Conservation (phyloP, 2,888 invertebrate genomes). For the Oxystoma pomonae region DNA sequence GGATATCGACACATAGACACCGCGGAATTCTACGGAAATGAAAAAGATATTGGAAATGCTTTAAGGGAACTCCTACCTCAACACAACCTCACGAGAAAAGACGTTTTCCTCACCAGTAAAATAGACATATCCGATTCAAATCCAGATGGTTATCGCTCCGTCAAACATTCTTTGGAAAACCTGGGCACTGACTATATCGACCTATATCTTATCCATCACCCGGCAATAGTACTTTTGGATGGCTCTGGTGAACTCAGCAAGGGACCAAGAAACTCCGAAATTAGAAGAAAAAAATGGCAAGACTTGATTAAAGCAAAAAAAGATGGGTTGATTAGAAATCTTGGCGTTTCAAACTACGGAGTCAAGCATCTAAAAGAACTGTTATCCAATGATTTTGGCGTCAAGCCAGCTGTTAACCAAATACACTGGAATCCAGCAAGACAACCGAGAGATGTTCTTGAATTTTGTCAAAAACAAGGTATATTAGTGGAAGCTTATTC, state of each 20-base stretch:
- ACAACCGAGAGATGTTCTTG: background rate
- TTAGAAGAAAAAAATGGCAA: background rate
- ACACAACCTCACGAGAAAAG: conserved; percentile 61
- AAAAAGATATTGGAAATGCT: conserved; percentile 63
- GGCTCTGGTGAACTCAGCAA: background rate
- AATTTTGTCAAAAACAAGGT: background rate
- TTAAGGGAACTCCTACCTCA: conserved; percentile 63
- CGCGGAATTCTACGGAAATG: conserved; percentile 73
- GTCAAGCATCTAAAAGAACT: background rate
- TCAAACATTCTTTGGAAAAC: background rate
- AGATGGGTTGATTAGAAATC: background rate
- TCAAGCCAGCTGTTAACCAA: background rate
- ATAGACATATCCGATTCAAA: conserved; percentile 14
- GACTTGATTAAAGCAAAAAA: background rate
- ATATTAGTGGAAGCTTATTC: background rate
- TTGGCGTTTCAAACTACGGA: background rate
- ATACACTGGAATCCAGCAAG: background rate
- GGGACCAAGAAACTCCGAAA: background rate
- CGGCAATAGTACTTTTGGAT: background rate
- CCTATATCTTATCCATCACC: background rate
- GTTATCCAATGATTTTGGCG: background rate
- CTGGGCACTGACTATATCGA: background rate
- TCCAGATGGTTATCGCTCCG: background rate
- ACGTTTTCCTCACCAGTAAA: conserved; percentile 79
- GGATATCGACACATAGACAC: conserved; percentile 53